Evolutionary conservation across 1,140 invertebrate species (phyloP), one percentile per base, ranked within the genome.

Genomic region (Drosophila subobscura): DNA sequence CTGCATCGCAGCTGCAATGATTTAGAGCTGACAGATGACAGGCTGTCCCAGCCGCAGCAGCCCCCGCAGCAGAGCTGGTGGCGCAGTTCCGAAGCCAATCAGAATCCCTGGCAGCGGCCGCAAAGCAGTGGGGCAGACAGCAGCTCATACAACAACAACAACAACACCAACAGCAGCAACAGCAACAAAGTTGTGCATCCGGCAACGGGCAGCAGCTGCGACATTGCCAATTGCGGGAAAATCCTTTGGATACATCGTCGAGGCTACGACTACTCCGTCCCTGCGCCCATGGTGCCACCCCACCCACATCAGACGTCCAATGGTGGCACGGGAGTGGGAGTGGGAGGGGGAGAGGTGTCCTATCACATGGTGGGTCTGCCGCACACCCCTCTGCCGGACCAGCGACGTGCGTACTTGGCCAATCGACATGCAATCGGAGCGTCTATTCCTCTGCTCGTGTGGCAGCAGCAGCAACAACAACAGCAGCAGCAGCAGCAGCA

Each of bases 191-290:
- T 42, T 27, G 25, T 47, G 52, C 72, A 58, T 41, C 79, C 68
- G 50, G 33, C 33, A 1, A 4, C 33, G 3, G 72, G 49, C 29
- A 78, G 83, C 50, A 59, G 61, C 33, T 91, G 90, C 60, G 80
- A 90, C 41, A 79, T 91, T 54, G 71, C 79, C 44, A 91, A 91
- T 56, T 91, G 90, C 29, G 90, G 90, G 42, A 91, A 91, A 79
- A 54, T 91, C 50, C 68, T 91, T 3, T 91, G 90, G 90, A 23
- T 91, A 40, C 75, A 76, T 45, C 77, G 79, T 2, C 54, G 52
- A 27, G 55, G 41, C 10, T 73, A 75, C 7, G 72, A 75, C 44
- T 58, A 42, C 40, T 25, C 41, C 5, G 49, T 59, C 37, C 49
- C 57, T 2, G 61, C 74, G 12, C 72, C 71, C 3, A 46, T 72